Evolutionary conservation across 2,797 vertebrate species (phyloP).

Genomic region (Danio tinwini): DNA sequence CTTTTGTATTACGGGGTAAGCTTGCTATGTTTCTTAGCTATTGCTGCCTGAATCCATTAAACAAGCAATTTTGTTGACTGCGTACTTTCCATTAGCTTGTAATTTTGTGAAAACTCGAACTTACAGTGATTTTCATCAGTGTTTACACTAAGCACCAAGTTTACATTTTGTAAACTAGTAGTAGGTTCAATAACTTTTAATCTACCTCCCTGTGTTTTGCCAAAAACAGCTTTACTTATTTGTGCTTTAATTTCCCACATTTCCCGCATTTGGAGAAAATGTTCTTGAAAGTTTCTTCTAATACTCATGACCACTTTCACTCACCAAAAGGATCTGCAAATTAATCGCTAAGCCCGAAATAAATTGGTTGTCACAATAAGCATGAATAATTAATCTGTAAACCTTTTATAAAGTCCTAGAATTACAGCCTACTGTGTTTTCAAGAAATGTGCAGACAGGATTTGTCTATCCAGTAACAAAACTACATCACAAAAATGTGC

Average conservation of each 20-base stretch:
- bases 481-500: background rate
- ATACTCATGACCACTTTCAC: conserved; percentile 60
- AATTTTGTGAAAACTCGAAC: background rate
- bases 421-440: conserved; percentile 66
- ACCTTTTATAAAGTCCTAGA: conserved; percentile 72
- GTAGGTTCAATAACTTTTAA: background rate
- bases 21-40: background rate
- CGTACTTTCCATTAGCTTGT: background rate
- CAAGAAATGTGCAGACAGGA: conserved; percentile 21
- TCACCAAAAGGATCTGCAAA: conserved; percentile 62
- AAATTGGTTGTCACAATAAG: conserved; percentile 71
- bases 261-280: background rate
- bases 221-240: background rate
- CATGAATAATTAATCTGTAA: conserved; percentile 78
- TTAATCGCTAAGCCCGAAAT: conserved; percentile 72
- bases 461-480: conserved; percentile 9
- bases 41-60: conserved; percentile 6
- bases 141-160: no score
- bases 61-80: background rate
- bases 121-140: background rate
- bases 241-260: background rate
- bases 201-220: background rate
- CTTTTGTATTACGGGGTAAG: background rate
- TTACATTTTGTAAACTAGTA: background rate
- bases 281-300: conserved; percentile 50